Conservation (phyloP, 2,888 invertebrate species). For the Campaea margaritaria region DNA sequence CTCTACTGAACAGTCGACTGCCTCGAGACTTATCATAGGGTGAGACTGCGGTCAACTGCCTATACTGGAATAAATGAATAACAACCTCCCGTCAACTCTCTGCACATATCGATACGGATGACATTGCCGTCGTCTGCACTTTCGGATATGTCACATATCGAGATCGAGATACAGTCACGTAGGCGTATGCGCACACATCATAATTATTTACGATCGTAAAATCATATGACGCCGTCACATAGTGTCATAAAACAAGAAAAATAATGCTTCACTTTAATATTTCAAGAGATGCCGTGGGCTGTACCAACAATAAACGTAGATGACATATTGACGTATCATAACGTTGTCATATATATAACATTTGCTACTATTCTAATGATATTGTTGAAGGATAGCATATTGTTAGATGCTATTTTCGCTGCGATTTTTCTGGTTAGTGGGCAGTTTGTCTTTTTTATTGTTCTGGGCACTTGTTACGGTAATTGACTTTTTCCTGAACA, state of each 20-base stretch:
- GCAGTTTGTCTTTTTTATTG: constrained; percentile 30
- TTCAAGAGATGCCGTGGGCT: constrained; percentile 48
- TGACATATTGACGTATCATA: constrained; percentile 30
- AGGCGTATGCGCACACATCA: constrained; percentile 39
- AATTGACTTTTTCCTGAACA: constrained; percentile 30
- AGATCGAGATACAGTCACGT: constrained; percentile 6
- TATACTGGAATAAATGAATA: too few species aligned
- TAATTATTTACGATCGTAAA: constrained; percentile 61
- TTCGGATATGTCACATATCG: neutral
- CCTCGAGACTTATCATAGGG: too few species aligned
- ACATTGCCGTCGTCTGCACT: neutral
- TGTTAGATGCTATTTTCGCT: constrained; percentile 20
- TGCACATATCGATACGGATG: too few species aligned
- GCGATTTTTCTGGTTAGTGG: constrained; percentile 10
- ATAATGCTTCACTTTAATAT: constrained; percentile 55
- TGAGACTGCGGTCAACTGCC: too few species aligned
- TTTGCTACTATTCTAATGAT: constrained; percentile 15
- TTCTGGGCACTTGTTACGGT: constrained; percentile 17
- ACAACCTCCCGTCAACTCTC: too few species aligned
- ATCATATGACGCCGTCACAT: constrained; percentile 54
- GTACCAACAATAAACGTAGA: constrained; percentile 47
- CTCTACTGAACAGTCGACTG: too few species aligned
- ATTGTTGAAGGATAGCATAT: constrained; percentile 27
- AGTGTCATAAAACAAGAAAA: constrained; percentile 62
- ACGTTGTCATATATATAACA: constrained; percentile 10